Evolutionary conservation across 2,888 invertebrate genomes (phyloP).

Genomic region (Podabrus alpinus): DNA sequence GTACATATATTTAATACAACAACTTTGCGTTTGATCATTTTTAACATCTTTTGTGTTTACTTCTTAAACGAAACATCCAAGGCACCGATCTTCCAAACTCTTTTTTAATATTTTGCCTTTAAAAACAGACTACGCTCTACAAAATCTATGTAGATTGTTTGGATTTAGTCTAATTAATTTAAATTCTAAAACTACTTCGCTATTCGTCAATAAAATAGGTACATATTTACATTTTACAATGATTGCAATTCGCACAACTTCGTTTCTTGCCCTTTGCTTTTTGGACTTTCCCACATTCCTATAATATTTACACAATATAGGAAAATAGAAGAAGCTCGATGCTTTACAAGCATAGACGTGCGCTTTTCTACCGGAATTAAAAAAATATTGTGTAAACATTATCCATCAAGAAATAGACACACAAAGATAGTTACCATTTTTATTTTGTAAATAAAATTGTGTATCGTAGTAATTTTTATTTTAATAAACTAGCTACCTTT

Average conservation of each 20-base stretch:
- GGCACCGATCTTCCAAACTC: slow-evolving; percentile 54
- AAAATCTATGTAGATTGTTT: slow-evolving; percentile 31
- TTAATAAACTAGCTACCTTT: slow-evolving; percentile 20
- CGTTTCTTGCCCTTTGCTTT: slow-evolving; percentile 36
- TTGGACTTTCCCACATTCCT: slow-evolving; percentile 18
- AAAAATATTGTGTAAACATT: slow-evolving; percentile 22
- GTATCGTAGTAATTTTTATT: slow-evolving; percentile 15
- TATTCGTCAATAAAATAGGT: slow-evolving; percentile 51
- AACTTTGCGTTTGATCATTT: slow-evolving; percentile 46
- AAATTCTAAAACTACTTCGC: slow-evolving; percentile 40
- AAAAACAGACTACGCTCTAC: slow-evolving; percentile 46
- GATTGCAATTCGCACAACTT: slow-evolving; percentile 57
- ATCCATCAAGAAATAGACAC: slow-evolving; percentile 24
- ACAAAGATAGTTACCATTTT: slow-evolving; percentile 26
- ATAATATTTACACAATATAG: slow-evolving; percentile 23
- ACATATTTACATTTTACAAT: slow-evolving; percentile 50
- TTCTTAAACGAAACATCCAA: slow-evolving; percentile 55
- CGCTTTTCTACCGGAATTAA: not conserved
- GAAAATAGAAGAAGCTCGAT: not conserved
- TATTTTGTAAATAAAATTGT: slow-evolving; percentile 26
- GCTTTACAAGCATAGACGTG: not conserved
- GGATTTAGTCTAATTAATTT: slow-evolving; percentile 29
- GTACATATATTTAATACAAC: slow-evolving; percentile 55
- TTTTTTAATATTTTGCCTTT: slow-evolving; percentile 48
- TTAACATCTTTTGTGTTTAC: slow-evolving; percentile 45